Base-by-base conservation (phyloP, 2,888 invertebrate genomes). In the Ceriagrion tenellum region DNA sequence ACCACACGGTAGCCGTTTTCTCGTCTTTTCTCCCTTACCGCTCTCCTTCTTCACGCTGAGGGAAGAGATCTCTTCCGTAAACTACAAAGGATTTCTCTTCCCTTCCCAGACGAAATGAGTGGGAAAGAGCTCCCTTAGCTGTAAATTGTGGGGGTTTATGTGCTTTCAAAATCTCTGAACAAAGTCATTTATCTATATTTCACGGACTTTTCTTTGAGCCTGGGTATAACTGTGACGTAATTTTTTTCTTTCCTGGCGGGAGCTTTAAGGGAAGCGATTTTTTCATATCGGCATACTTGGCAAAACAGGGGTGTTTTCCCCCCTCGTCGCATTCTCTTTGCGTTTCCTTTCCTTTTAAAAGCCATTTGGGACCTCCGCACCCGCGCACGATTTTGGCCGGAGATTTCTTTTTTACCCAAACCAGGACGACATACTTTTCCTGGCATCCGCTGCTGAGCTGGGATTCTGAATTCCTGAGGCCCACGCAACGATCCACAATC, bases 111-210 rank as follows among this genome's bases (percentile, higher is more conserved):
- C 35, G 35, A 26, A 12, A 40, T 69, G 89, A 74, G 69, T 18
- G 69, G 81, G 13, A 69, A 69, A 93, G 93, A 93, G 63, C 63
- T 91, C 88, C 40, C 63, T 91, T 63, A 35, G 91, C 93, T 93
- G 93, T 93, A 93, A 93, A 93, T 93, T 93, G 93, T 47, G 69
- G 93, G 81, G 93, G 23, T 74, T 93, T 93, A 93, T 93, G 74
- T 93, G 63, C 69, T 74, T 93, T 93, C 93, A 69, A 93, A 93
- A 93, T 93, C 93, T 93, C 93, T 47, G 93, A 74, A 74, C 74
- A 69, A 40, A 47, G 93, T 74, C 93, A 93, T 93, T 93, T 69
- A 93, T 93, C 93, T 93, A 93, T 93, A 93, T 93, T 93, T 93
- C 69, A 69, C 93, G 63, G 93, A n/a, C 63, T 63, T 81, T 93